Evolutionary conservation across 1,140 invertebrate genomes (phyloP).

Genomic region (Drosophila tropicalis): DNA sequence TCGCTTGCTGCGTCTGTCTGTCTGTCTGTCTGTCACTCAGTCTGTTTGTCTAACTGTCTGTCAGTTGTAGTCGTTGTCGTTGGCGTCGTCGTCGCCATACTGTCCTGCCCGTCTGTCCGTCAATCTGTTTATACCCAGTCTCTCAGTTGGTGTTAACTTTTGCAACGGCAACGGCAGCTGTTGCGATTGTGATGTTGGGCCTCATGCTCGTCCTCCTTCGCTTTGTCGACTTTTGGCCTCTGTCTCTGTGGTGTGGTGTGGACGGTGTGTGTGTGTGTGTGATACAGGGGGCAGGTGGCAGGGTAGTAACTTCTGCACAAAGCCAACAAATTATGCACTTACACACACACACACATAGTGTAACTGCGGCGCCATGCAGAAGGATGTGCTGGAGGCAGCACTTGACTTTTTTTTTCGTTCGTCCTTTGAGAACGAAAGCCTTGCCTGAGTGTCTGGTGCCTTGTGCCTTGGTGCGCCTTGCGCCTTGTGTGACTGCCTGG

Average conservation of each 20-base stretch:
- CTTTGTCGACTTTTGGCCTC: slow-evolving; percentile 44
- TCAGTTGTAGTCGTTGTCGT: slow-evolving; percentile 7
- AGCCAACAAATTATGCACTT: slow-evolving; percentile 81
- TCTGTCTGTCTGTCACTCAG: background rate
- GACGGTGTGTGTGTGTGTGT: background rate
- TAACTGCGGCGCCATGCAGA: slow-evolving; percentile 41
- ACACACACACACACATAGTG: slow-evolving; percentile 44
- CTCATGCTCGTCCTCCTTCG: background rate
- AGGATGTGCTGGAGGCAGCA: slow-evolving; percentile 44
- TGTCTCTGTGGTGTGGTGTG: slow-evolving; percentile 32
- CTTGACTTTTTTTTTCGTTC: slow-evolving; percentile 53
- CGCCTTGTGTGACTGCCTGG: slow-evolving; percentile 43
- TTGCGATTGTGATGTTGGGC: slow-evolving; percentile 41
- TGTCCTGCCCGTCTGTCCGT: slow-evolving; percentile 28
- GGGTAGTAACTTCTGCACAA: slow-evolving; percentile 46
- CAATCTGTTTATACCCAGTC: slow-evolving; percentile 36
- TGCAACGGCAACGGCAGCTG: slow-evolving; percentile 51
- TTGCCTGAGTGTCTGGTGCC: slow-evolving; percentile 29
- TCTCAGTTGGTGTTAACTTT: slow-evolving; percentile 69
- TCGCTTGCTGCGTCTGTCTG: slow-evolving; percentile 16
- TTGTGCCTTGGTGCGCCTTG: slow-evolving; percentile 29
- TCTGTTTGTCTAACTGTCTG: background rate
- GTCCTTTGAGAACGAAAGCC: slow-evolving; percentile 52
- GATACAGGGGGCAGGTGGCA: background rate
- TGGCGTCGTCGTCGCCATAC: slow-evolving; percentile 1